Percentiles rank a stretch among this genome's conserved stretches.
Conservation (phyloP, 2,113 vertebrate genomes). For the Halichoeres trimaculatus region DNA sequence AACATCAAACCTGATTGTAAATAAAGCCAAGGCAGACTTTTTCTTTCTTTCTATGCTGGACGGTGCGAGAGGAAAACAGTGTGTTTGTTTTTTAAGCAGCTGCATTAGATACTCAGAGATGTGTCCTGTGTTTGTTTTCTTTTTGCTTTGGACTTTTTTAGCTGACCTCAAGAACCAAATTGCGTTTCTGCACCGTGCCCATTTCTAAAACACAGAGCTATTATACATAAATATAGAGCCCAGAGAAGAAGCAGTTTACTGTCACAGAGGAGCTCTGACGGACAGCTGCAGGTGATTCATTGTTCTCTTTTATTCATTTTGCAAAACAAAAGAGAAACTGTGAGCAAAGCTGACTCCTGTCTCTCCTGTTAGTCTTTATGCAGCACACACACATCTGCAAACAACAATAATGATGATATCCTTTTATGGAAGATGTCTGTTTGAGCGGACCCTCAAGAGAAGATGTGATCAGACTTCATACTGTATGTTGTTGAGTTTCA, state of each 20-base stretch:
- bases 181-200: conserved; percentile 6
- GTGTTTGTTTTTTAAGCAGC: conserved; percentile 56
- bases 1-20: conserved; percentile 75
- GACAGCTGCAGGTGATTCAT: neutral
- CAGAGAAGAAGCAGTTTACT: conserved; percentile 11
- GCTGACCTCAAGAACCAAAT: conserved; percentile 6
- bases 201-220: neutral
- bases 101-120: conserved; percentile 23
- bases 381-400: conserved; percentile 37
- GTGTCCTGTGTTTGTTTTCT: conserved; percentile 21
- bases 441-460: conserved; percentile 33
- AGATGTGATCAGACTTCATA: conserved; percentile 26
- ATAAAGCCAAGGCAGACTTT: conserved; percentile 36
- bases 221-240: neutral
- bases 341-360: conserved; percentile 4
- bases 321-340: conserved; percentile 27
- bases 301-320: conserved; percentile 22
- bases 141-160: neutral
- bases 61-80: conserved; percentile 23
- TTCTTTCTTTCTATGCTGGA: conserved; percentile 17
- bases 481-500: conserved; percentile 49
- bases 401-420: conserved; percentile 55
- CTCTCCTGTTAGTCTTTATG: conserved; percentile 25
- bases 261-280: conserved; percentile 32
- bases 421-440: conserved; percentile 12